A percentile compares a stretch with the other conserved stretches of the same genome.
phyloP scores from a whole-genome alignment of 2,888 invertebrate species.

The Meteorus cinctellus region DNA sequence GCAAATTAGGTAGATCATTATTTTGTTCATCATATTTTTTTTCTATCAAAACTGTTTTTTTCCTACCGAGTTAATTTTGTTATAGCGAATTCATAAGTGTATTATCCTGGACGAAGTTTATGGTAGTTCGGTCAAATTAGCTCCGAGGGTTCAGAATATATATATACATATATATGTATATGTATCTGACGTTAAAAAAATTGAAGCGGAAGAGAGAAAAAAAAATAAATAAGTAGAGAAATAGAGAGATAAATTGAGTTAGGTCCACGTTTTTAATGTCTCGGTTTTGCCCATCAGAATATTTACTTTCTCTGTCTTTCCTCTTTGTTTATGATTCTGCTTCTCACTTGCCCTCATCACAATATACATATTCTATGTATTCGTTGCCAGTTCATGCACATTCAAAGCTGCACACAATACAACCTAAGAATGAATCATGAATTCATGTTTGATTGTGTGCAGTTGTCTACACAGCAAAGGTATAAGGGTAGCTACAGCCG shows the following conservation, averaged over 20 bases:
- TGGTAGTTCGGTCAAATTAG: not conserved
- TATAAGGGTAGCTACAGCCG: conserved; percentile 30
- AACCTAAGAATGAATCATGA: not conserved
- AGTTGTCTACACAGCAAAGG: conserved; percentile 29
- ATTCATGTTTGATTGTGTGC: conserved; percentile 12
- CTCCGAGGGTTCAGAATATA: conserved; percentile 4
- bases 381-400: not conserved
- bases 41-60: not conserved
- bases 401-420: not conserved
- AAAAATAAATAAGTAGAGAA: conserved; percentile 14
- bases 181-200: not conserved
- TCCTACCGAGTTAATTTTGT: not conserved
- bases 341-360: not conserved
- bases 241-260: conserved; percentile 30
- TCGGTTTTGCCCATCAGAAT: conserved; percentile 14
- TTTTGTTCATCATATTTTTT: not conserved
- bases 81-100: not conserved
- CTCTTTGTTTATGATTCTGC: not conserved
- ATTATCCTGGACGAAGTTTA: not conserved
- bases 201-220: conserved; percentile 25
- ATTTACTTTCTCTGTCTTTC: not conserved
- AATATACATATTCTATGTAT: not conserved
- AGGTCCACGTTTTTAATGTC: conserved; percentile 29
- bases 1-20: not conserved
- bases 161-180: too few species aligned